These are phyloP conservation scores for Camptogramma bilineatum DNA, from an alignment of 2,888 invertebrate genomes.

Conservation along the genomic window DNA sequence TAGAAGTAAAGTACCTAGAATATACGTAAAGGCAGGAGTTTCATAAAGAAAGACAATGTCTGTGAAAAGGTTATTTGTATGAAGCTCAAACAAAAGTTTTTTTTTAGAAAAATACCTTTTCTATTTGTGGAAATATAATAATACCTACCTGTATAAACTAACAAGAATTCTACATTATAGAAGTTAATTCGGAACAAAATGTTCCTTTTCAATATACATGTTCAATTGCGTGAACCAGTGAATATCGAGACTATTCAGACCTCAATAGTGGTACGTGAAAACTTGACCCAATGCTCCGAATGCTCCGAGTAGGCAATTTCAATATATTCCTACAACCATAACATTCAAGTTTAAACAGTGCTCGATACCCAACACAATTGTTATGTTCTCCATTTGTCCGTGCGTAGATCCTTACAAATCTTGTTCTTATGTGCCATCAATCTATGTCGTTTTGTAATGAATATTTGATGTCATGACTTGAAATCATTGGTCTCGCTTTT, in stretches of 20 bases:
- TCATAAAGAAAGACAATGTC: too few species aligned
- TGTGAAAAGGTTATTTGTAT: too few species aligned
- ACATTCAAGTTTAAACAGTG: conserved; percentile 68
- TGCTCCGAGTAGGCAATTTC: conserved; percentile 48
- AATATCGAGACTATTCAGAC: conserved; percentile 6
- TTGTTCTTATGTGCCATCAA: conserved; percentile 68
- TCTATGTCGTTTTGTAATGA: conserved; percentile 61
- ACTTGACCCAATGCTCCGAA: conserved; percentile 17
- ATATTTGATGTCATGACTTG: conserved; percentile 56
- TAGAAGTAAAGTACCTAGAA: too few species aligned
- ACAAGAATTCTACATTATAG: too few species aligned
- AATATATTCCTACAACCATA: conserved; percentile 61
- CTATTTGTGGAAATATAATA: too few species aligned
- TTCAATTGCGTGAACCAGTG: neutral
- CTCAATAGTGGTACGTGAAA: conserved; percentile 5
- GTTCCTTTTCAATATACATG: neutral
- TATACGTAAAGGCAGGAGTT: too few species aligned
- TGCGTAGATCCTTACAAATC: conserved; percentile 70
- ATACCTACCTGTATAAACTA: too few species aligned
- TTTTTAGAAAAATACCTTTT: too few species aligned
- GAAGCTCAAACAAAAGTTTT: too few species aligned
- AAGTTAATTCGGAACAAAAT: too few species aligned
- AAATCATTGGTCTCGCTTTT: conserved; percentile 10
- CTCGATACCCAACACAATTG: conserved; percentile 54
- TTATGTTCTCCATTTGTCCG: conserved; percentile 63